These are phyloP conservation scores for Clytia hemisphaerica DNA, from an alignment of 30 jellyfish, hydroid and myxozoan species.

Conservation along the genomic window DNA sequence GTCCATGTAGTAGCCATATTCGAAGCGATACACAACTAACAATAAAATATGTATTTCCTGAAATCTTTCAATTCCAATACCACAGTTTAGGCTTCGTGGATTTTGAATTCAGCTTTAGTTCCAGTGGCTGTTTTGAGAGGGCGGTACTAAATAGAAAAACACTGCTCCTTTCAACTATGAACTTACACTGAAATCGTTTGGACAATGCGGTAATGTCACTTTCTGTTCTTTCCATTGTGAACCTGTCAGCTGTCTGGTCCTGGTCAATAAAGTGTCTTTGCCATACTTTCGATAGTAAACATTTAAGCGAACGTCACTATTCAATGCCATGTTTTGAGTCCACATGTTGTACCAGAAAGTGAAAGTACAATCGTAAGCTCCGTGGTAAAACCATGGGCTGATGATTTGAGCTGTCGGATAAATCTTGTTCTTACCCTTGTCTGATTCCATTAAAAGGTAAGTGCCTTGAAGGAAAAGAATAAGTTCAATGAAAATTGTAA, in stretches of 20 bases:
- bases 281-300: slow-evolving; percentile 69
- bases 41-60: too few relatives aligned
- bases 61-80: too few relatives aligned
- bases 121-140: too few relatives aligned
- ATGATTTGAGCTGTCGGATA: slow-evolving; percentile 87
- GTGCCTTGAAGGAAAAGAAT: slow-evolving; percentile 45
- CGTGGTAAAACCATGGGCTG: slow-evolving; percentile 77
- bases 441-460: slow-evolving; percentile 80
- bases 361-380: slow-evolving; percentile 73
- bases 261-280: slow-evolving; percentile 71
- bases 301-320: slow-evolving; percentile 59
- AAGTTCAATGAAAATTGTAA: too few relatives aligned
- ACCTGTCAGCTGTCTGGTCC: slow-evolving; percentile 56
- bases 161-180: too few relatives aligned
- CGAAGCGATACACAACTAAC: too few relatives aligned
- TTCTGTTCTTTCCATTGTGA: slow-evolving; percentile 70
- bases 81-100: too few relatives aligned
- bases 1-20: too few relatives aligned
- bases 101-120: too few relatives aligned
- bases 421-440: slow-evolving; percentile 52
- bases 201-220: slow-evolving; percentile 75
- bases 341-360: slow-evolving; percentile 97
- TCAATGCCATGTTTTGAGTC: slow-evolving; percentile 39
- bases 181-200: slow-evolving; percentile 87
- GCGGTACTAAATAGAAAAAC: too few relatives aligned